Percentiles rank a stretch among this genome's conserved stretches.
These are phyloP conservation scores for Taphrorychus bicolor DNA, from an alignment of 2,888 invertebrate genomes.

Conservation along the genomic window DNA sequence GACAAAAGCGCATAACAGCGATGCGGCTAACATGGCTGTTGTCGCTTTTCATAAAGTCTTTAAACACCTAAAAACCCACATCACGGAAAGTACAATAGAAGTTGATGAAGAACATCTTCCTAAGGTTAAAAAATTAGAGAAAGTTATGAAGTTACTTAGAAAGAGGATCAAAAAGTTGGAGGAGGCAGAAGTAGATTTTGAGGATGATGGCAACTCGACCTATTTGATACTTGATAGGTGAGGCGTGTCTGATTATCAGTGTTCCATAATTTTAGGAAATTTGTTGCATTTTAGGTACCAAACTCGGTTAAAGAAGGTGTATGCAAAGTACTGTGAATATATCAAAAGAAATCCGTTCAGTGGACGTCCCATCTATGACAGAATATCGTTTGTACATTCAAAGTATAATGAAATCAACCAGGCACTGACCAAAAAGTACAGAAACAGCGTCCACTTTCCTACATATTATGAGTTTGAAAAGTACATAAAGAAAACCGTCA, in stretches of 20 bases:
- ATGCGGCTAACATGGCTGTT: slow-evolving; percentile 41
- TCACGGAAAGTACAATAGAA: slow-evolving; percentile 42
- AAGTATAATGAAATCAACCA: slow-evolving; percentile 49
- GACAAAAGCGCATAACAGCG: slow-evolving; percentile 35
- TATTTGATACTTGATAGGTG: slow-evolving; percentile 75
- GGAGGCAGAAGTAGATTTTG: slow-evolving; percentile 73
- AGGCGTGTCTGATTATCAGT: neutral
- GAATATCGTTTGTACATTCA: slow-evolving; percentile 48
- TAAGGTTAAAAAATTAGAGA: slow-evolving; percentile 57
- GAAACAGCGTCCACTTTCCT: slow-evolving; percentile 52
- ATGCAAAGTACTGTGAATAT: slow-evolving; percentile 49
- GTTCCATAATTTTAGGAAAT: neutral
- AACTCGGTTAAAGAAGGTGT: slow-evolving; percentile 46
- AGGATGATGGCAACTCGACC: slow-evolving; percentile 73
- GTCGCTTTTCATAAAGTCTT: slow-evolving; percentile 48
- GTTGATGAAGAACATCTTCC: slow-evolving; percentile 40
- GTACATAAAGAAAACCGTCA: slow-evolving; percentile 48
- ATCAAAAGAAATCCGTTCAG: slow-evolving; percentile 50
- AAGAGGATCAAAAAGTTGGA: slow-evolving; percentile 73
- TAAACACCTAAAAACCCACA: slow-evolving; percentile 42
- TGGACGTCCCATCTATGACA: slow-evolving; percentile 48
- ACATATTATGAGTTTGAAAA: slow-evolving; percentile 52
- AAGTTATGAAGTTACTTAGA: slow-evolving; percentile 68
- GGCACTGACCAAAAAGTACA: slow-evolving; percentile 51
- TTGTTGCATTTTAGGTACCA: slow-evolving; percentile 34